A percentile compares a stretch with the other conserved stretches of the same genome.
phyloP scores from a whole-genome alignment of 2,888 invertebrate species.

The Taphrorychus bicolor region DNA sequence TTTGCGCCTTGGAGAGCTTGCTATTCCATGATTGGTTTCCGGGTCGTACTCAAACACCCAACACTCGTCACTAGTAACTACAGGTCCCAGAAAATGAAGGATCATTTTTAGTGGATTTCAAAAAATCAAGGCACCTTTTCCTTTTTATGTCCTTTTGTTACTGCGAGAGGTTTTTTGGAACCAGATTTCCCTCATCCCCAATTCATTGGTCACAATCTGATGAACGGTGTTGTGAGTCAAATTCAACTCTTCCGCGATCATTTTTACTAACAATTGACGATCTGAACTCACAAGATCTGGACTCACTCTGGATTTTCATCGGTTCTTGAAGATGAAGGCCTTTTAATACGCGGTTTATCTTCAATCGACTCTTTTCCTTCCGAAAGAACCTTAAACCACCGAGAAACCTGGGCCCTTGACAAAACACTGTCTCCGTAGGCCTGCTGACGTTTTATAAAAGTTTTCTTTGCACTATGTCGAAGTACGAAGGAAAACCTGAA shows the following conservation, averaged over 20 bases:
- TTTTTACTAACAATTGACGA: background rate
- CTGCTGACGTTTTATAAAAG: conserved; percentile 1
- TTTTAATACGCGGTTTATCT: conserved; percentile 3
- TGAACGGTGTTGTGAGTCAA: conserved; percentile 43
- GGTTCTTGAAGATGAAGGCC: conserved; percentile 11
- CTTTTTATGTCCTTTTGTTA: background rate
- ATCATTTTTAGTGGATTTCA: background rate
- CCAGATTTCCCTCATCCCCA: conserved; percentile 32
- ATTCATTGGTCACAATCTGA: conserved; percentile 41
- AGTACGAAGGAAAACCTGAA: background rate
- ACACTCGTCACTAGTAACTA: conserved; percentile 7
- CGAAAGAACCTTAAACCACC: conserved; percentile 9
- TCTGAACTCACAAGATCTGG: background rate
- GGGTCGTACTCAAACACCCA: conserved; percentile 17
- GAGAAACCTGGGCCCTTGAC: background rate
- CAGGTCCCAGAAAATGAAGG: background rate
- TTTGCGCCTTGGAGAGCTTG: conserved; percentile 5
- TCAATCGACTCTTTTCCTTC: conserved; percentile 12
- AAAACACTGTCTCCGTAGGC: conserved; percentile 12
- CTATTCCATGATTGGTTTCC: conserved; percentile 10
- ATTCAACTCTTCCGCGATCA: conserved; percentile 42
- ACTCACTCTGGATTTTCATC: conserved; percentile 1
- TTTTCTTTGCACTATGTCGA: conserved; percentile 9
- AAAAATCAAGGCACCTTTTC: background rate
- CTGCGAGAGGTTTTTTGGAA: background rate